Base-by-base conservation (phyloP, 1,140 invertebrate genomes). In the Leptestheria dahalacensis region DNA sequence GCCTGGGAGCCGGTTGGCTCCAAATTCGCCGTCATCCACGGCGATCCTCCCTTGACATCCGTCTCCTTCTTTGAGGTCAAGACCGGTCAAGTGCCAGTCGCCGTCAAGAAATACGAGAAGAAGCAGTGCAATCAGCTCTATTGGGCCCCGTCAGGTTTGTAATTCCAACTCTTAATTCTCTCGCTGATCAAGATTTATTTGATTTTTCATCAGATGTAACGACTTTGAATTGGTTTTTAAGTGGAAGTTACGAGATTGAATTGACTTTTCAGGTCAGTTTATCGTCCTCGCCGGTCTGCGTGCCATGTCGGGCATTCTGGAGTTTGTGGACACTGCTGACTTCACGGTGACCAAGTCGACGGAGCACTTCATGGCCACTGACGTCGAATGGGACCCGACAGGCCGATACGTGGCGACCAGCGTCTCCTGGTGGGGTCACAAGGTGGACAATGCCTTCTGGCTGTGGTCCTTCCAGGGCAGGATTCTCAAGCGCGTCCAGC, bases 361-460 rank as follows among this genome's bases (percentile, higher is more conserved):
- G 0, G 94, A 97, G 71, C 94, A 97, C 75, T 97, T 91, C 72
- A 77, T 90, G 78, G 85, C 86, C 65, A 94, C 91, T 0, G 92
- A 97, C 68, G 87, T 97, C 2, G 94, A 97, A 72, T 99, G 97
- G 97, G 97, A 99, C 75, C 95, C 96, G 4, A 99, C 95, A 26
- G 96, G 96, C 18, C 79, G 96, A 67, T 99, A 97, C 72, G 91
- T 99, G 15, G 86, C 92, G 15, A 96, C 93, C 1, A 89, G 84
- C 4, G 92, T 97, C 9, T 95, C 91, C 1, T 88, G 83, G 60
- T 96, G 94, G 85, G 96, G 93, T 66, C 88, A 91, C 52, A 96
- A 95, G 74, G 91, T 56, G 50, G 96, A 97, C 74, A 95, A 93
- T 66, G 83, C 89, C 3, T 99, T 93, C 71, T 95, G 92, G 80